Evolutionary conservation across 2,888 invertebrate genomes (phyloP), one percentile per base, ranked within the genome.

Genomic region (Augiades crinisus): DNA sequence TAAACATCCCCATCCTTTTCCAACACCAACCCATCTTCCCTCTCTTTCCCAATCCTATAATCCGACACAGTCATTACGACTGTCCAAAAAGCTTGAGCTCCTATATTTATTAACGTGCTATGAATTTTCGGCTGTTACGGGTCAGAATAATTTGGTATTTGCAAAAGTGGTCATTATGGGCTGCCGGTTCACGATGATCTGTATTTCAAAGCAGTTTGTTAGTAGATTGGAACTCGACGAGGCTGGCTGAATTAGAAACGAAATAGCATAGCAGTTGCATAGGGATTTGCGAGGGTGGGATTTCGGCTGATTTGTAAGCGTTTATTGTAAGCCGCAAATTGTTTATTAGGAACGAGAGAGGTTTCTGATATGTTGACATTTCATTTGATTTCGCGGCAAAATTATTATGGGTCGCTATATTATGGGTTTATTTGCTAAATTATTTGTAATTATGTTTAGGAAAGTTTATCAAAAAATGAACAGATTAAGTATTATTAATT

Each of bases 271-370:
- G 41, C 43, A 53, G 41, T 49, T 54, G 47, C 36, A 44, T 33
- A 8, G 21, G 6, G 24, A 41, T 41, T 27, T 10, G 19, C 19
- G 50, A 37, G 27, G 33, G 38, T 24, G 24, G 30, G 30, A 30
- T 46, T 34, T 43, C 34, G 51, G 31, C 12, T 43, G 44, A 51
- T 51, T 51, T 51, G 51, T 34, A 34, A 52, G 47, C 38, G 49
- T 30, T 52, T 55, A 51, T 44, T 55, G 57, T 58, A 41, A 59
- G 55, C 59, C 56, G 59, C 57, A 56, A 63, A 63, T 61, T 54
- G 61, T 63, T 58, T 61, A 59, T 59, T 56, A 52, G 41, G 52
- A 49, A 51, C 46, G 46, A 24, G 58, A 52, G 43, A 50, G 41
- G 38, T 50, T 38, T 55, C 52, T 47, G 59, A 56, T 55, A 55